These are phyloP conservation scores for Alligator mississippiensis DNA, from an alignment of 2,113 vertebrate species.

Conservation along the genomic window DNA sequence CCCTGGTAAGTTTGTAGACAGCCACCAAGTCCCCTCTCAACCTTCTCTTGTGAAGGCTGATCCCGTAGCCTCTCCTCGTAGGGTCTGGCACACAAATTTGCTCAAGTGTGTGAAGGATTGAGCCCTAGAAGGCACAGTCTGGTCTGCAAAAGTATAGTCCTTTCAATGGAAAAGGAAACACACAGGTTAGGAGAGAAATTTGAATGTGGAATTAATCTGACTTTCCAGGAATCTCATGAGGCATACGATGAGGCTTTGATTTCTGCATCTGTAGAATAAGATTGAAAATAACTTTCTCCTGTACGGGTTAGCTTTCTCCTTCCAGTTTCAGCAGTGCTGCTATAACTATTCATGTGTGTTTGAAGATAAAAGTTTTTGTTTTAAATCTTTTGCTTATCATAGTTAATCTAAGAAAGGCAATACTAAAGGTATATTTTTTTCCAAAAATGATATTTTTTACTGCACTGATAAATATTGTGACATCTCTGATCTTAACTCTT, in stretches of 20 bases:
- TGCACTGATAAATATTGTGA: slow-evolving; percentile 81
- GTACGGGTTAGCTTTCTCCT: slow-evolving; percentile 76
- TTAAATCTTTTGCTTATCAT: slow-evolving; percentile 78
- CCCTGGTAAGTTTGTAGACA: too few species aligned
- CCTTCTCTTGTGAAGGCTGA: too few species aligned
- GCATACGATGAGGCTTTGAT: slow-evolving; percentile 23
- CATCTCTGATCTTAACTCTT: slow-evolving; percentile 76
- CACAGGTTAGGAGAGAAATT: slow-evolving; percentile 11
- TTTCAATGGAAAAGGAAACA: background rate
- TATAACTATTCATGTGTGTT: slow-evolving; percentile 70
- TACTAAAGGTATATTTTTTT: slow-evolving; percentile 85
- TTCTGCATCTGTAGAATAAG: slow-evolving; percentile 31
- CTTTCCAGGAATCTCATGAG: slow-evolving; percentile 45
- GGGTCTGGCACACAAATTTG: too few species aligned
- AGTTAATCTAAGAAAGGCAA: slow-evolving; percentile 85
- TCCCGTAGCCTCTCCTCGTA: too few species aligned
- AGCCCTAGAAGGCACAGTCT: background rate
- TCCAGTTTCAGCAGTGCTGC: slow-evolving; percentile 79
- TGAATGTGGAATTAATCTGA: background rate
- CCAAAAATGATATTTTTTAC: slow-evolving; percentile 84
- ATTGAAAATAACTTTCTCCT: slow-evolving; percentile 66
- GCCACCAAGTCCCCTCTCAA: too few species aligned
- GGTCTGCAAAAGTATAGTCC: background rate
- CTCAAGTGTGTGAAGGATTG: background rate
- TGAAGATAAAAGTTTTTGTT: slow-evolving; percentile 72